Evolutionary conservation across 1,140 invertebrate genomes (phyloP).

Genomic region (Papilio glaucus): DNA sequence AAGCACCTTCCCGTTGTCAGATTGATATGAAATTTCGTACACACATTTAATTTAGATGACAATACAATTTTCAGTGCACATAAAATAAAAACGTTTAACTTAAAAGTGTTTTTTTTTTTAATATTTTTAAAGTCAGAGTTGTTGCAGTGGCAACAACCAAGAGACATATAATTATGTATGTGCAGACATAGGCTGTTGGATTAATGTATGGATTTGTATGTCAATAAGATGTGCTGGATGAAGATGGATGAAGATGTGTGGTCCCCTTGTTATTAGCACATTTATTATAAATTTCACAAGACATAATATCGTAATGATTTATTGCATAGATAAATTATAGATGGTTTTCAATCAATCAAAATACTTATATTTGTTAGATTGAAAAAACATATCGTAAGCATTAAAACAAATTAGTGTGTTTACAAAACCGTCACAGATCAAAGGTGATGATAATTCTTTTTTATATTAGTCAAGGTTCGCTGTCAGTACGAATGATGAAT

Average conservation of each 20-base stretch:
- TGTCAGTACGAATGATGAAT: conserved; percentile 36
- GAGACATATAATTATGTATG: no score
- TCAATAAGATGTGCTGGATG: no score
- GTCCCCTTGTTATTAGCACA: background rate
- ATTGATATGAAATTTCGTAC: no score
- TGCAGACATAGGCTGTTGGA: no score
- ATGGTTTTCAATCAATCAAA: conserved; percentile 29
- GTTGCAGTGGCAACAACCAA: no score
- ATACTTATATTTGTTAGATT: background rate
- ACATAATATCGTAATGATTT: background rate
- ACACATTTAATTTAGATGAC: no score
- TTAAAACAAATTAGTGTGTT: conserved; percentile 41
- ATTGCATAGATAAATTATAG: background rate
- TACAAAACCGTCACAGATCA: conserved; percentile 41
- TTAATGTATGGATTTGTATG: no score
- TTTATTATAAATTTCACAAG: background rate
- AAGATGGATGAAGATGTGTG: background rate
- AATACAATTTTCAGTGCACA: no score
- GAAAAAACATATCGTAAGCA: conserved; percentile 30
- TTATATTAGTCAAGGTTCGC: conserved; percentile 35
- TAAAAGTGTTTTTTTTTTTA: no score
- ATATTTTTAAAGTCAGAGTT: no score
- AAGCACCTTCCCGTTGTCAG: no score
- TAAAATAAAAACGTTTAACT: no score
- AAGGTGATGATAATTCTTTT: conserved; percentile 43